Evolutionary conservation across 2,113 vertebrate genomes (phyloP).

Genomic region (Coturnix japonica): DNA sequence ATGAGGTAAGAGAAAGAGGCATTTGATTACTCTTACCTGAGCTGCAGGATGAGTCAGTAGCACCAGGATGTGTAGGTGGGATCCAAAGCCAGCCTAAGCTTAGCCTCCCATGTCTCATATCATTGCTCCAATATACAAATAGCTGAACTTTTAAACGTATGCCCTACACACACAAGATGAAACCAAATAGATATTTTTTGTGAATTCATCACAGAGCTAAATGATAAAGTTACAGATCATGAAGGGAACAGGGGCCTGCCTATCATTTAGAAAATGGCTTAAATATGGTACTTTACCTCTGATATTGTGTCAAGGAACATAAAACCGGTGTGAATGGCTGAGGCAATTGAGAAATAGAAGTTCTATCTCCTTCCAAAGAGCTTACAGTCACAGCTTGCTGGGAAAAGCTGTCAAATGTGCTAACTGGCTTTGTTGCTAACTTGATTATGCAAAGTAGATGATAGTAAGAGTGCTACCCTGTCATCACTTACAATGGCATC

Average conservation of each 20-base stretch:
- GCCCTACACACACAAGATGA: neutral
- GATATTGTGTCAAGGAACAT: neutral
- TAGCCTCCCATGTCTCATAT: neutral
- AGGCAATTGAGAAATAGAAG: slow-evolving; percentile 36
- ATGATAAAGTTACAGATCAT: neutral
- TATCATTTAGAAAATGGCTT: neutral
- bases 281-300: neutral
- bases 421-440: slow-evolving; percentile 4
- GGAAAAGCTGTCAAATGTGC: slow-evolving; percentile 24
- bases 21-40: neutral
- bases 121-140: neutral
- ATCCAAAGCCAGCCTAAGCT: neutral
- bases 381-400: neutral
- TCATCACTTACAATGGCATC: slow-evolving; percentile 23
- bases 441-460: slow-evolving; percentile 27
- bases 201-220: neutral
- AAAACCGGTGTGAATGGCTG: slow-evolving; percentile 5
- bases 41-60: neutral
- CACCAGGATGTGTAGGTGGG: neutral
- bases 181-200: neutral
- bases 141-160: neutral
- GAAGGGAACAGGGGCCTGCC: neutral
- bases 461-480: neutral
- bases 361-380: neutral
- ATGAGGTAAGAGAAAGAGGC: neutral